Percentiles rank a stretch among this genome's conserved stretches.
Conservation (phyloP, 2,113 vertebrate genomes). For the Strix aluco region DNA sequence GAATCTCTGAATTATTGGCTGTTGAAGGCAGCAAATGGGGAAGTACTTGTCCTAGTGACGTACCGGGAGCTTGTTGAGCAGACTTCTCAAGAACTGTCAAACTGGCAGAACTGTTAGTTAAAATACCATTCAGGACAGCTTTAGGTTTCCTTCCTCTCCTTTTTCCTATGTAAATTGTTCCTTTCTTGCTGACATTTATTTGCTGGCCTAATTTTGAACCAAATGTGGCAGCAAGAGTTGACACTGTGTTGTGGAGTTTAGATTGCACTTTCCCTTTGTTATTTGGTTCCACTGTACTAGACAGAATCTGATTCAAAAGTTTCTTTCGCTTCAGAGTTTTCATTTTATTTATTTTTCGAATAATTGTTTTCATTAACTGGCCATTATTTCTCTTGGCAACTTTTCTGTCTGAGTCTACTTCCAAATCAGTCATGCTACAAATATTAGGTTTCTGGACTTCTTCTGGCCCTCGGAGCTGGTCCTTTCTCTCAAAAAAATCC, state of each 20-base stretch:
- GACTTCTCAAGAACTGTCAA: slow-evolving; percentile 75
- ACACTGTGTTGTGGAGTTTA: slow-evolving; percentile 84
- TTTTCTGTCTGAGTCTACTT: slow-evolving; percentile 76
- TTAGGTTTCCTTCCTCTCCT: slow-evolving; percentile 96
- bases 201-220: slow-evolving; percentile 92
- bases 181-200: slow-evolving; percentile 98
- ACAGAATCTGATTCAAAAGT: slow-evolving; percentile 87
- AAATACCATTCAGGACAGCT: slow-evolving; percentile 75
- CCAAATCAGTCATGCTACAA: slow-evolving; percentile 74
- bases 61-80: slow-evolving; percentile 73
- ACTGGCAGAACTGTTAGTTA: slow-evolving; percentile 55
- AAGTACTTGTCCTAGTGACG: slow-evolving; percentile 74
- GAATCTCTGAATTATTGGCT: slow-evolving; percentile 75
- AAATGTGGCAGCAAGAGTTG: slow-evolving; percentile 91
- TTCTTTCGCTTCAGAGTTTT: slow-evolving; percentile 94
- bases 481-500: slow-evolving; percentile 75
- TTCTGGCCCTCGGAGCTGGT: slow-evolving; percentile 72
- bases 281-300: slow-evolving; percentile 75
- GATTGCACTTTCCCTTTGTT: slow-evolving; percentile 83
- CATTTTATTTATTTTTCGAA: slow-evolving; percentile 97
- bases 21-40: slow-evolving; percentile 80
- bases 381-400: slow-evolving; percentile 85
- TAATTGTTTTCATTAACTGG: slow-evolving; percentile 93
- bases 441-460: slow-evolving; percentile 65
- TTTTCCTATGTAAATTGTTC: slow-evolving; percentile 99